phyloP scores from a whole-genome alignment of 1,140 invertebrate genomes.

The Trissolcus basalis region DNA sequence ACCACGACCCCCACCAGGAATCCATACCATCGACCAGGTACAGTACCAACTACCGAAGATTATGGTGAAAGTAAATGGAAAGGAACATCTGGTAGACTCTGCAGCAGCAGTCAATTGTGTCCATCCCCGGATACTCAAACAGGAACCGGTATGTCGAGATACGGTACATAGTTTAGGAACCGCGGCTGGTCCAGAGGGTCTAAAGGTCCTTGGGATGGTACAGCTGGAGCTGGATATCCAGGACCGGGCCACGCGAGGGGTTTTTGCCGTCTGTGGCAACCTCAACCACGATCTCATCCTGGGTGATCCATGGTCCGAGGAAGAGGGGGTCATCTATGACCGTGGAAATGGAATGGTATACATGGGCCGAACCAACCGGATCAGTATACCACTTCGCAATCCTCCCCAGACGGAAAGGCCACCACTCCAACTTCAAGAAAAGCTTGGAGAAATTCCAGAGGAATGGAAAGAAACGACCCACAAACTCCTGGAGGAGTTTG shows the following conservation, averaged over 20 bases:
- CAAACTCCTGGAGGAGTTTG: background rate
- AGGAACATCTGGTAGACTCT: slow-evolving; percentile 30
- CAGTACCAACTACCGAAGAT: slow-evolving; percentile 14
- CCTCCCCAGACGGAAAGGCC: background rate
- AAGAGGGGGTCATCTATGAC: background rate
- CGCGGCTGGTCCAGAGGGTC: background rate
- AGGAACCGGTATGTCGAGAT: background rate
- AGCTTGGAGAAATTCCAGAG: background rate
- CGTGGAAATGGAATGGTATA: background rate
- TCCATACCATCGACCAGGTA: background rate
- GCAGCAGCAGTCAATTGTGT: slow-evolving; percentile 36
- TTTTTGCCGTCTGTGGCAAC: background rate
- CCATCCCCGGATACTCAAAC: background rate
- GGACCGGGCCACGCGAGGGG: background rate
- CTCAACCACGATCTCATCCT: background rate
- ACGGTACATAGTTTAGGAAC: background rate
- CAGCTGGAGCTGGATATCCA: background rate
- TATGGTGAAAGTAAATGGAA: background rate
- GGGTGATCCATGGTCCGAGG: background rate
- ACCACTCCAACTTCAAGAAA: background rate
- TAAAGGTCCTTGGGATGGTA: background rate
- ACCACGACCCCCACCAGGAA: background rate
- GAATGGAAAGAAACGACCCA: background rate
- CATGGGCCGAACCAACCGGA: background rate
- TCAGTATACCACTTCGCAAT: background rate